Base-by-base conservation (phyloP, 2,113 vertebrate genomes). In the Grus americana region DNA sequence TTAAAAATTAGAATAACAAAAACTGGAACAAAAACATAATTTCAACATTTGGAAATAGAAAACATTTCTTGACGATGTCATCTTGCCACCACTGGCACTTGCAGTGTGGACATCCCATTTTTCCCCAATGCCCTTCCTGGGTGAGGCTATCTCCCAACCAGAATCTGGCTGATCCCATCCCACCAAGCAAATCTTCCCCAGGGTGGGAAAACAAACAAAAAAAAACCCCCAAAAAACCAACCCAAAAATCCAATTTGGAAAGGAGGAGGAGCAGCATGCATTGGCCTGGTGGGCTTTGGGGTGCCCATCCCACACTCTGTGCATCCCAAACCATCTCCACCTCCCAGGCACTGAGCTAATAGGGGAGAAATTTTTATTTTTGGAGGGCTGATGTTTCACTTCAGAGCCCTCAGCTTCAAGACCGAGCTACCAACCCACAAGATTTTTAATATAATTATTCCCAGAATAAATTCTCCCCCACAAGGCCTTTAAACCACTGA, bases 51-150 rank as follows among this genome's bases (percentile, higher is more conserved):
- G 47, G n/a, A 42, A 47, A 61, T 6, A 16, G 0, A 49, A 79
- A 50, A 2, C 38, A 21, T 67, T 13, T 15, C 72, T 3, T 12
- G 30, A 12, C 8, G 0, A 58, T 8, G 26, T 10, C 30, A 21
- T 66, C 82, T 30, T 23, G 58, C 42, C 71, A 34, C 50, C 9
- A 8, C 34, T 20, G 47, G 47, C 19, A 10, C 32, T 18, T 5
- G 44, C 19, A 9, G 13, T 2, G 22, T 1, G 27, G 49, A 12
- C 34, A 40, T 8, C 50, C 24, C 24, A 0, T 22, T n/a, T 55
- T 40, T 13, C 27, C 32, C 40, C 42, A 30, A 2, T 8, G 24
- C 21, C 32, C 7, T 57, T n/a, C 24, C 20, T 6, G 24, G 36
- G 44, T 22, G 34, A 47, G 75, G 23, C 23, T 22, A 11, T 36